A percentile compares a stretch with the other conserved stretches of the same genome.
Evolutionary conservation across 1,140 invertebrate species (phyloP).

Genomic region (Drosophila sp.): DNA sequence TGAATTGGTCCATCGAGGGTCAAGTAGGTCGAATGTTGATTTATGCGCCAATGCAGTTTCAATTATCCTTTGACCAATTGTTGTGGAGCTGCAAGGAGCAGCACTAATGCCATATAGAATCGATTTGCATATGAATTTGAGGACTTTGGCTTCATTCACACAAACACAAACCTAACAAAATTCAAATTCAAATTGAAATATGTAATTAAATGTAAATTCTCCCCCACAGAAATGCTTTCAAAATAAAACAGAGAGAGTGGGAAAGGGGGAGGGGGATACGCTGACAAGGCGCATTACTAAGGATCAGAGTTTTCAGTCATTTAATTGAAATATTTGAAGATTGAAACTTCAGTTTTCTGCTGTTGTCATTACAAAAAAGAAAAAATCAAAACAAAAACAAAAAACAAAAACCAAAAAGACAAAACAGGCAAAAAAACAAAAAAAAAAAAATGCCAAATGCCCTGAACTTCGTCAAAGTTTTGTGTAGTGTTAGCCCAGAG

Average conservation of each 20-base stretch:
- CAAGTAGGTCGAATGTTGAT: conserved; percentile 56
- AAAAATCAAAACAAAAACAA: background rate
- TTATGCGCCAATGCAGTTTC: conserved; percentile 65
- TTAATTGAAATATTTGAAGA: conserved; percentile 80
- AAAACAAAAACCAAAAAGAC: background rate
- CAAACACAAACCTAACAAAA: conserved; percentile 7
- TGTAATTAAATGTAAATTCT: conserved; percentile 79
- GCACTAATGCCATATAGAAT: conserved; percentile 11
- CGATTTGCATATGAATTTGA: conserved; percentile 51
- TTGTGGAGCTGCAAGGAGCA: conserved; percentile 8
- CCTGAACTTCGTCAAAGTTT: conserved; percentile 54
- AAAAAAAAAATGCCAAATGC: background rate
- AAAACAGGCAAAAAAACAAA: background rate
- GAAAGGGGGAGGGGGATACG: background rate
- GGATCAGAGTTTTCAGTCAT: conserved; percentile 68
- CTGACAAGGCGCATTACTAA: conserved; percentile 45
- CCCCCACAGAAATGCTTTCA: conserved; percentile 30
- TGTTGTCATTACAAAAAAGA: conserved; percentile 66
- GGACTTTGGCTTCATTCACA: conserved; percentile 22
- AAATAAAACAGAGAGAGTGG: background rate
- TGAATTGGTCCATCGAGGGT: conserved; percentile 44
- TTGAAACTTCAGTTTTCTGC: conserved; percentile 64
- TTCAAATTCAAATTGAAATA: conserved; percentile 69
- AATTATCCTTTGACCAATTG: conserved; percentile 54
- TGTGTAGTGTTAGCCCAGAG: conserved; percentile 38